Percentiles rank a stretch among this genome's conserved stretches.
These are phyloP conservation scores for Smithornis capensis DNA, from an alignment of 2,113 vertebrate species.

Conservation along the genomic window DNA sequence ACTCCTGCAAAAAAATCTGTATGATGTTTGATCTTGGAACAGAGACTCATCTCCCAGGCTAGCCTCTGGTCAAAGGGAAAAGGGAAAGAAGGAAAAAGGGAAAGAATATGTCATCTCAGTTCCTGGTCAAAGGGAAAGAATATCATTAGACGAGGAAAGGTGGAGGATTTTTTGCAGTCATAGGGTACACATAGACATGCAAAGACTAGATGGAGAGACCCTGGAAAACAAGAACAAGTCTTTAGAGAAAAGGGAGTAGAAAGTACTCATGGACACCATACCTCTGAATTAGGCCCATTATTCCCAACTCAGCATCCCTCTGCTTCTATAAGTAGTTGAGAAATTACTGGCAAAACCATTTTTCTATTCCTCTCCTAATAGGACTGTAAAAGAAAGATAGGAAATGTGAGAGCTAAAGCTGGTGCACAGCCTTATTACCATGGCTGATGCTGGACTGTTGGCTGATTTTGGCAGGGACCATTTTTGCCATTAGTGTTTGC, in stretches of 20 bases:
- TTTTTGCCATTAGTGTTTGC: background rate
- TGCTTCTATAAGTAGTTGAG: background rate
- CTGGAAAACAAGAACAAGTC: background rate
- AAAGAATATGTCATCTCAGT: background rate
- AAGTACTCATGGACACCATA: background rate
- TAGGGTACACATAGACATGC: background rate
- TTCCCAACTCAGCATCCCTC: background rate
- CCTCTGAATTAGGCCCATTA: background rate
- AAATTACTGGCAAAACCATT: background rate
- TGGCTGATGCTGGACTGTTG: background rate
- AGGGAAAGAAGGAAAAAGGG: background rate
- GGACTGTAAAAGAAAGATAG: background rate
- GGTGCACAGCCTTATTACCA: background rate
- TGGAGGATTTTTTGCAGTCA: background rate
- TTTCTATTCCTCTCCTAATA: background rate
- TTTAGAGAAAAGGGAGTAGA: background rate
- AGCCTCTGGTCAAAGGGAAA: background rate
- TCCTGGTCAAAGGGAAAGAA: background rate
- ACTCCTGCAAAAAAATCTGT: background rate
- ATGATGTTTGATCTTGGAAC: background rate
- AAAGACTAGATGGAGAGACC: background rate
- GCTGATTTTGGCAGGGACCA: background rate
- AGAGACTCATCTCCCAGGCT: background rate
- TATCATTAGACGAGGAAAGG: background rate
- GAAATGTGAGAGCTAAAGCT: background rate